These are phyloP conservation scores for Ophion slaviceki DNA, from an alignment of 2,888 invertebrate genomes.

Conservation along the genomic window DNA sequence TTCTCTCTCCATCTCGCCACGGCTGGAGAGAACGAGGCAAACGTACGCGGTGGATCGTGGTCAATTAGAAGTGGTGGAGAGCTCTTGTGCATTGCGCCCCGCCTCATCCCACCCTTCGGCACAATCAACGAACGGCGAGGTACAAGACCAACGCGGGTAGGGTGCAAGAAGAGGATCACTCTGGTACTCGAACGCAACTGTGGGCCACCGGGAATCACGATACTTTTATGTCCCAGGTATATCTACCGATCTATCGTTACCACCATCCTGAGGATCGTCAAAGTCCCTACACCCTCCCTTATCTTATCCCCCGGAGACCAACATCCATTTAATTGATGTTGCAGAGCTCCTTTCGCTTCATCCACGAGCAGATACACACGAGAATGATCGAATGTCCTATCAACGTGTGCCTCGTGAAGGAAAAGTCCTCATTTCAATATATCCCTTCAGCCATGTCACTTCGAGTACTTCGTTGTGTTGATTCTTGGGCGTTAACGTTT, in stretches of 20 bases:
- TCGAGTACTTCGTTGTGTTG: conserved; percentile 15
- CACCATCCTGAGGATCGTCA: conserved; percentile 41
- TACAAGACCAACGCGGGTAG: conserved; percentile 25
- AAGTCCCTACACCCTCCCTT: neutral
- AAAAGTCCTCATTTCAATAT: neutral
- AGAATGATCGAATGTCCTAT: neutral
- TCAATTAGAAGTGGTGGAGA: conserved; percentile 79
- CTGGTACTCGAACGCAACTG: conserved; percentile 37
- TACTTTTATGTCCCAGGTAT: conserved; percentile 59
- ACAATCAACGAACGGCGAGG: conserved; percentile 21
- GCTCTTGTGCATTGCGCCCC: conserved; percentile 57
- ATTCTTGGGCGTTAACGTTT: neutral
- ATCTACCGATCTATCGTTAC: conserved; percentile 53
- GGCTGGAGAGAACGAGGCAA: conserved; percentile 66
- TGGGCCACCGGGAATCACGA: conserved; percentile 63
- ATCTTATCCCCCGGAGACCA: neutral
- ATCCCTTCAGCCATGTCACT: neutral
- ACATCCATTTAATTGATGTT: neutral
- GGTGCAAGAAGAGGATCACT: conserved; percentile 39
- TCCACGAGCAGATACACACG: neutral
- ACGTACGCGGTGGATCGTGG: conserved; percentile 79
- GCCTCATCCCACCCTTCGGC: neutral
- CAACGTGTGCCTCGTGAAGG: conserved; percentile 5
- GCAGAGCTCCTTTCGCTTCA: neutral
- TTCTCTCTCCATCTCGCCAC: conserved; percentile 69